Evolutionary conservation across 2,888 invertebrate genomes (phyloP).

Genomic region (Parthenolecanium corni): DNA sequence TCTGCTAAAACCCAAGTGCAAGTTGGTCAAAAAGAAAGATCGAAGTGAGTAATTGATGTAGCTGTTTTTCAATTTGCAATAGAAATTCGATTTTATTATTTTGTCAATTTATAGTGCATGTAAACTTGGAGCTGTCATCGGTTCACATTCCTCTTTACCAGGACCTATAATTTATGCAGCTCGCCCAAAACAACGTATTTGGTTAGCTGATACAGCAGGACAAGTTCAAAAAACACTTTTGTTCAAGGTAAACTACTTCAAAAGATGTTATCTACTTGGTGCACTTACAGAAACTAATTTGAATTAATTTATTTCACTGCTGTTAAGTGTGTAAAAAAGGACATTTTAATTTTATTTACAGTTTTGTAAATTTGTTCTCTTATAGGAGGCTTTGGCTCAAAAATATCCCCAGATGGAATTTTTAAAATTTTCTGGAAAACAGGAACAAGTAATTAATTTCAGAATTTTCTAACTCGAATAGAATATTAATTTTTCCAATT

Average conservation of each 20-base stretch:
- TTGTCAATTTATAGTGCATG: slow-evolving; percentile 31
- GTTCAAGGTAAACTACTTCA: slow-evolving; percentile 71
- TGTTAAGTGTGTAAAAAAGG: too few relatives aligned
- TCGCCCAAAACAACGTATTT: slow-evolving; percentile 70
- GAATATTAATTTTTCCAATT: too few relatives aligned
- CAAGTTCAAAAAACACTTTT: slow-evolving; percentile 72
- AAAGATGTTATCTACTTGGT: too few relatives aligned
- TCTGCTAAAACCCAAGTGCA: slow-evolving; percentile 57
- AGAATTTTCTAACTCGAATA: too few relatives aligned
- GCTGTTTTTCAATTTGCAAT: neutral
- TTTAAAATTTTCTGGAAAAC: too few relatives aligned
- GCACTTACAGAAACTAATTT: too few relatives aligned
- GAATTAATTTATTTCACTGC: too few relatives aligned
- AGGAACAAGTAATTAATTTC: too few relatives aligned
- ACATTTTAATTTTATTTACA: too few relatives aligned
- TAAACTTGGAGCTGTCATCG: slow-evolving; percentile 33
- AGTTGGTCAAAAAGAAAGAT: slow-evolving; percentile 77
- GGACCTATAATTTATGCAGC: slow-evolving; percentile 57
- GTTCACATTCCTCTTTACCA: slow-evolving; percentile 36
- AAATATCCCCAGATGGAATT: neutral
- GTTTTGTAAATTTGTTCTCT: neutral
- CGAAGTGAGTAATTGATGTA: slow-evolving; percentile 47
- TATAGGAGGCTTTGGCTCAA: neutral
- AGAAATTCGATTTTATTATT: slow-evolving; percentile 6
- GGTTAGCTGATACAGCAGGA: slow-evolving; percentile 65